A percentile compares a stretch with the other conserved stretches of the same genome.
Evolutionary conservation across 2,113 vertebrate species (phyloP).

Genomic region (Macrotus californicus): DNA sequence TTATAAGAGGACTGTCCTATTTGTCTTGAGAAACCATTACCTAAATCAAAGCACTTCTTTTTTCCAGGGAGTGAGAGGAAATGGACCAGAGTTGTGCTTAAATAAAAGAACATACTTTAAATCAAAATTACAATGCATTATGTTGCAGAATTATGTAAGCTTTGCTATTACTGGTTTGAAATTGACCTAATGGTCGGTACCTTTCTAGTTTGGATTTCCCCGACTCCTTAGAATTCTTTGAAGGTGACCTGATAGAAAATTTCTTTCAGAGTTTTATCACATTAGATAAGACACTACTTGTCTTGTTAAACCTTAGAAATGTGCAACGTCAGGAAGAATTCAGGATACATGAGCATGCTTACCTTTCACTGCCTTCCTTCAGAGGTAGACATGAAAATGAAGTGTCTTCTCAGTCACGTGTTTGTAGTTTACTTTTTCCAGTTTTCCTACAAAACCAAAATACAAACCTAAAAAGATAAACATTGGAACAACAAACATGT

Average conservation of each 20-base stretch:
- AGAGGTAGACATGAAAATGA: background rate
- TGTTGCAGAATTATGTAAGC: background rate
- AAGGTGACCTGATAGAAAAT: background rate
- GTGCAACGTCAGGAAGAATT: background rate
- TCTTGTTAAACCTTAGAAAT: conserved; percentile 31
- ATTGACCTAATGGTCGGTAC: background rate
- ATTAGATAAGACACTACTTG: background rate
- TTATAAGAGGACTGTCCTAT: background rate
- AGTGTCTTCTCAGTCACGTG: background rate
- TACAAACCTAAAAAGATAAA: background rate
- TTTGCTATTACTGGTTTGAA: background rate
- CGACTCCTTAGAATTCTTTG: background rate
- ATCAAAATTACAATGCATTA: background rate
- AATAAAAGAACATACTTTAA: background rate
- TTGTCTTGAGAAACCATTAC: conserved; percentile 2
- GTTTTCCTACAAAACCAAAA: background rate
- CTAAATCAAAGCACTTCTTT: conserved; percentile 15
- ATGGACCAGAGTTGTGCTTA: background rate
- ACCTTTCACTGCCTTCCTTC: background rate
- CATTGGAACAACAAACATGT: background rate
- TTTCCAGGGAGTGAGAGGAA: background rate
- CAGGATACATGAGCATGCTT: background rate
- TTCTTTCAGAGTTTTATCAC: background rate
- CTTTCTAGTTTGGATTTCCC: background rate
- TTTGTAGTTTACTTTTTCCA: background rate